Percentiles rank a stretch among this genome's conserved stretches.
Evolutionary conservation across 2,888 invertebrate species (phyloP).

Genomic region (Stegophylla sp.): DNA sequence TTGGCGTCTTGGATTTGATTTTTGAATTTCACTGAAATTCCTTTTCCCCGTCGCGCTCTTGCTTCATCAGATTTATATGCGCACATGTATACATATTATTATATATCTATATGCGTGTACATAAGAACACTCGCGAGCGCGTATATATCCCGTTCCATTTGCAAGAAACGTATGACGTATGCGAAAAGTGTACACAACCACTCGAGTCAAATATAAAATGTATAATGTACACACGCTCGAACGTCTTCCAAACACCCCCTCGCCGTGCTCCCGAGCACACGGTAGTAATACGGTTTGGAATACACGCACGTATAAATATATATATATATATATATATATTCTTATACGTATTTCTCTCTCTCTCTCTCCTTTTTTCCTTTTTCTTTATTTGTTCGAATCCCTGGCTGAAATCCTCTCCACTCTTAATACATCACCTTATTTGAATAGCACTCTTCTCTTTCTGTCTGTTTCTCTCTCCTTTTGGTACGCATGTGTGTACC

Average conservation of each 20-base stretch:
- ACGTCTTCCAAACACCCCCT: slow-evolving; percentile 35
- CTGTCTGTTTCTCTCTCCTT: too few species aligned
- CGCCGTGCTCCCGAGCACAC: slow-evolving; percentile 8
- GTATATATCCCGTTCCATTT: slow-evolving; percentile 36
- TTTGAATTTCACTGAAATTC: slow-evolving; percentile 56
- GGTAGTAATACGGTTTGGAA: slow-evolving; percentile 51
- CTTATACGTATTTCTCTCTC: too few species aligned
- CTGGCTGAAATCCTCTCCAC: slow-evolving; percentile 45
- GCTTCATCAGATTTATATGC: slow-evolving; percentile 31
- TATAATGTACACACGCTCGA: slow-evolving; percentile 51
- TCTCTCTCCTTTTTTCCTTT: too few species aligned
- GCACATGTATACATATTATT: neutral
- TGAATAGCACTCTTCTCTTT: slow-evolving; percentile 36
- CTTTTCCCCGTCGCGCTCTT: slow-evolving; percentile 23
- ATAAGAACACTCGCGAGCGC: neutral
- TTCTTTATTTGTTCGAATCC: slow-evolving; percentile 27
- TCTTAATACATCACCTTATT: slow-evolving; percentile 42
- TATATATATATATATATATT: slow-evolving; percentile 10
- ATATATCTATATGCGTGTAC: neutral
- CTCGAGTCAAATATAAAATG: slow-evolving; percentile 54
- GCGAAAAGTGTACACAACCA: slow-evolving; percentile 54
- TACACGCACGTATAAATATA: slow-evolving; percentile 23
- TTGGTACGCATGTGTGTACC: neutral
- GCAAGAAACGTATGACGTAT: slow-evolving; percentile 50
- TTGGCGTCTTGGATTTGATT: slow-evolving; percentile 57